These are phyloP conservation scores for Idaea biselata DNA, from an alignment of 2,888 invertebrate species.

Conservation along the genomic window DNA sequence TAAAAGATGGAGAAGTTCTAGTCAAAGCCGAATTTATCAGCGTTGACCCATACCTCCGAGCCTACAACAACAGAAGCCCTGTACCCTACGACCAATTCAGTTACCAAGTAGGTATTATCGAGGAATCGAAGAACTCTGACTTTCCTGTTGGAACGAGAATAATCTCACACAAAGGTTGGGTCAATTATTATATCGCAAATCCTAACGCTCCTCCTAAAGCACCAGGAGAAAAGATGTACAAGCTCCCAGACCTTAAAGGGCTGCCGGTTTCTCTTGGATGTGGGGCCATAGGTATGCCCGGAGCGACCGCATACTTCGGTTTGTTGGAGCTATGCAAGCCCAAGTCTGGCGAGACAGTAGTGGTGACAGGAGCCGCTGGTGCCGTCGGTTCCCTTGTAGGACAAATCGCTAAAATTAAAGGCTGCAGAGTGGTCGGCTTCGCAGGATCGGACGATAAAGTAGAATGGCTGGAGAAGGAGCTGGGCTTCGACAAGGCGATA, in stretches of 20 bases:
- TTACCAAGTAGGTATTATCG: conserved; percentile 59
- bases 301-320: conserved; percentile 87
- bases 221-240: too few species aligned
- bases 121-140: conserved; percentile 81
- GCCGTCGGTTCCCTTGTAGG: conserved; percentile 88
- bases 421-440: conserved; percentile 81
- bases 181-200: conserved; percentile 28
- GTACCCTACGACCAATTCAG: conserved; percentile 50
- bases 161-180: conserved; percentile 70
- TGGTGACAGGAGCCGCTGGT: conserved; percentile 87
- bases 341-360: conserved; percentile 84
- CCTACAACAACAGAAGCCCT: conserved; percentile 28
- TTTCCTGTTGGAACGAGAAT: conserved; percentile 82
- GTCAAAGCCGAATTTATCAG: conserved; percentile 49
- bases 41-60: conserved; percentile 46
- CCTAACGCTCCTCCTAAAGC: conserved; percentile 6
- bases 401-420: conserved; percentile 87
- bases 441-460: conserved; percentile 85
- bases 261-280: conserved; percentile 76
- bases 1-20: conserved; percentile 77
- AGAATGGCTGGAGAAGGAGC: conserved; percentile 82
- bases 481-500: conserved; percentile 85
- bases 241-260: conserved; percentile 77
- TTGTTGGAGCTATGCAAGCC: conserved; percentile 84
- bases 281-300: conserved; percentile 84